These are phyloP conservation scores for Paraplagusia blochii DNA, from an alignment of 2,113 vertebrate species.

Conservation along the genomic window DNA sequence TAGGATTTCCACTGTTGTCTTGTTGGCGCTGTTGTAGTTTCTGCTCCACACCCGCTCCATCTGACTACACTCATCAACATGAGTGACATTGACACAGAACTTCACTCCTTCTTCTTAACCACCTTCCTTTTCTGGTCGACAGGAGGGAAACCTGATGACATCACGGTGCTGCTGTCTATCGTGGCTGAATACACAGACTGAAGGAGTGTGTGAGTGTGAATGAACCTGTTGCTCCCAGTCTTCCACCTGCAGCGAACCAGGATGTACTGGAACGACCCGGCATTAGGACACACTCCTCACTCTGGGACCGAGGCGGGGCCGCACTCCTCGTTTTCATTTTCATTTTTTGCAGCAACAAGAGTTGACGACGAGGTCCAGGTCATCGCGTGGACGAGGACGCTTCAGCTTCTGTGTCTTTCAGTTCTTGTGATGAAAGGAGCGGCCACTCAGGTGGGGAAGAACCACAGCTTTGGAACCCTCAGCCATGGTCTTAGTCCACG, in stretches of 20 bases:
- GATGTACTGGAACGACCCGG: conserved; percentile 43
- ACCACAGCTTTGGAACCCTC: no score
- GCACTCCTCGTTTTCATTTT: conserved; percentile 35
- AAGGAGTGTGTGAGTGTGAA: conserved; percentile 17
- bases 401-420: no score
- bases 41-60: no score
- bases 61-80: no score
- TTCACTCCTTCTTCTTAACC: no score
- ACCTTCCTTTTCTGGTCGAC: no score
- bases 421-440: background rate
- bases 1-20: no score
- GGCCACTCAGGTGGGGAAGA: background rate
- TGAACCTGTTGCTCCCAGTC: conserved; percentile 50
- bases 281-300: conserved; percentile 23
- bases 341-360: conserved; percentile 7
- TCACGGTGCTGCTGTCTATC: conserved; percentile 98
- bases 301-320: conserved; percentile 20
- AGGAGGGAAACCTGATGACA: conserved; percentile 99
- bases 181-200: conserved; percentile 98
- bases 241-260: conserved; percentile 49
- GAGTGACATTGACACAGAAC: no score
- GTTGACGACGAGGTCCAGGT: no score
- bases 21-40: no score
- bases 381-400: no score
- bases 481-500: background rate